A percentile compares a stretch with the other conserved stretches of the same genome.
Evolutionary conservation across 2,113 vertebrate species (phyloP).

Genomic region (Vimba vimba): DNA sequence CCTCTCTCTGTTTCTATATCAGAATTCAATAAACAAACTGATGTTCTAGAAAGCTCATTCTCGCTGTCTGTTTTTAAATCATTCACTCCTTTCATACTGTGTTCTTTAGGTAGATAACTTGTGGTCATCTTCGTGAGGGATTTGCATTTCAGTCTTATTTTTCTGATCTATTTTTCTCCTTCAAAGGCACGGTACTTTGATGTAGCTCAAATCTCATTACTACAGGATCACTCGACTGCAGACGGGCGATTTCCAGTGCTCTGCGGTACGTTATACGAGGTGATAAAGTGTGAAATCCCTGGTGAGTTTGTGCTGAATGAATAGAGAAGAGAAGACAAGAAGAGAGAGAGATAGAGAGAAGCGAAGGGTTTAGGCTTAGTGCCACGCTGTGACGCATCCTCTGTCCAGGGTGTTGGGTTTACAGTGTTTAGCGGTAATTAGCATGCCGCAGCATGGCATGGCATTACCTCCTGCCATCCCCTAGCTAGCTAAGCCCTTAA

Average conservation of each 20-base stretch:
- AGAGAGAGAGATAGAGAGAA: slow-evolving; percentile 16
- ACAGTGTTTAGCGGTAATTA: slow-evolving; percentile 64
- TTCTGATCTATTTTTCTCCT: slow-evolving; percentile 66
- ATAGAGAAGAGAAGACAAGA: slow-evolving; percentile 44
- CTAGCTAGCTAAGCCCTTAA: slow-evolving; percentile 23
- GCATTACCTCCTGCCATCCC: slow-evolving; percentile 39
- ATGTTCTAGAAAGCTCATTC: slow-evolving; percentile 27
- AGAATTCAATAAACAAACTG: slow-evolving; percentile 13
- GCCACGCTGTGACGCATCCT: slow-evolving; percentile 36
- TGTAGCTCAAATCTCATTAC: slow-evolving; percentile 81
- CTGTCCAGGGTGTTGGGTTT: slow-evolving; percentile 44
- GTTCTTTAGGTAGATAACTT: slow-evolving; percentile 64
- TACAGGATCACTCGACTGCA: slow-evolving; percentile 56
- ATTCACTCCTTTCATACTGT: slow-evolving; percentile 19
- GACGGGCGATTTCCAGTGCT: slow-evolving; percentile 66
- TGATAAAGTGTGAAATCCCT: slow-evolving; percentile 68
- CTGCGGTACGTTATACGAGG: slow-evolving; percentile 56
- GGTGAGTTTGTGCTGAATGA: slow-evolving; percentile 63
- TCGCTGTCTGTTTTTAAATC: background rate
- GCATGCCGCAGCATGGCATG: slow-evolving; percentile 44
- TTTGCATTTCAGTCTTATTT: slow-evolving; percentile 74
- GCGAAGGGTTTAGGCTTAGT: slow-evolving; percentile 56
- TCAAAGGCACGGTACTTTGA: slow-evolving; percentile 75
- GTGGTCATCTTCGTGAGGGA: slow-evolving; percentile 60
- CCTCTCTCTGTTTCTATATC: background rate